A percentile compares a stretch with the other conserved stretches of the same genome.
These are phyloP conservation scores for Pomatorhinus ruficollis DNA, from an alignment of 2,113 vertebrate species.

Conservation along the genomic window DNA sequence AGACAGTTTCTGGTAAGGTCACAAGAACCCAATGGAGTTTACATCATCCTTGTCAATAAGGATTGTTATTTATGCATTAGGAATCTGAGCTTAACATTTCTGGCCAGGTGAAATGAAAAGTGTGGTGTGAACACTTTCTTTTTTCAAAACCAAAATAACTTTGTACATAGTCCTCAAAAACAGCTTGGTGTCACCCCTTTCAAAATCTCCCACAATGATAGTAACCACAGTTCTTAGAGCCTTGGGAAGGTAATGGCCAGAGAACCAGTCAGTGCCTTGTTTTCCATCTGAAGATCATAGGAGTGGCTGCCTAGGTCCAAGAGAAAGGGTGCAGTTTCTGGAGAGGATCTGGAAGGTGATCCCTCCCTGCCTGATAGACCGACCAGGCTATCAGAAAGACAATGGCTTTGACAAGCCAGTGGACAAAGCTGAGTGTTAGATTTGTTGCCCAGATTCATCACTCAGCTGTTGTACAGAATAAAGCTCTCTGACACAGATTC, in stretches of 20 bases:
- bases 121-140: slow-evolving; percentile 22
- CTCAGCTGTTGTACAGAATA: not conserved
- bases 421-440: not conserved
- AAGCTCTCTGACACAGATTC: not conserved
- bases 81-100: slow-evolving; percentile 37
- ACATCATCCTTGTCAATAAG: slow-evolving; percentile 23
- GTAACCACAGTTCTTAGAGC: slow-evolving; percentile 6
- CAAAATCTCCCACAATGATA: not conserved
- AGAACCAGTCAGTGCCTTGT: not conserved
- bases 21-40: slow-evolving; percentile 30
- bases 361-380: not conserved
- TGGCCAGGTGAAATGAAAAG: slow-evolving; percentile 45
- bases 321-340: not conserved
- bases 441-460: not conserved
- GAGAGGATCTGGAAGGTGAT: not conserved
- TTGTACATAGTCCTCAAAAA: slow-evolving; percentile 20
- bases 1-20: slow-evolving; percentile 65
- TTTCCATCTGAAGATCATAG: not conserved
- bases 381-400: not conserved
- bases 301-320: not conserved
- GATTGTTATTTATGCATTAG: slow-evolving; percentile 56
- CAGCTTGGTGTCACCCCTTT: not conserved
- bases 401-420: not conserved
- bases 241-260: not conserved
- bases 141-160: slow-evolving; percentile 5